Percentiles rank a stretch among this genome's conserved stretches.
phyloP scores from a whole-genome alignment of 2,888 invertebrate genomes.

The Drosophila phalerata region DNA sequence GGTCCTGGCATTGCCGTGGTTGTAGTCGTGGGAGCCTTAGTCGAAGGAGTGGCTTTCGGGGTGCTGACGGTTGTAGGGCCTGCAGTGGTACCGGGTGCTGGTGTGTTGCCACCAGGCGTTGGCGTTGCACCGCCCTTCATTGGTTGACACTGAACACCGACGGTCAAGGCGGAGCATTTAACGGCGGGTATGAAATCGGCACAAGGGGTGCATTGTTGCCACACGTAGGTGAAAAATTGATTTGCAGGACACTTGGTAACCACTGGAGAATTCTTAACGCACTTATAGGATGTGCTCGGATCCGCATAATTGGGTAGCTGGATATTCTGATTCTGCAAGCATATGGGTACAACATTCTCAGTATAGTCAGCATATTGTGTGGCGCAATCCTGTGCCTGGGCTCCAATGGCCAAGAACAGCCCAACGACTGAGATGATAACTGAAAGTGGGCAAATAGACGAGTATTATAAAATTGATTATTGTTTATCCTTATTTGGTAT shows the following conservation, averaged over 20 bases:
- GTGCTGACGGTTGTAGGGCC: background rate
- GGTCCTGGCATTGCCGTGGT: slow-evolving; percentile 17
- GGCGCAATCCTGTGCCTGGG: slow-evolving; percentile 31
- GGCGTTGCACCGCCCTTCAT: slow-evolving; percentile 12
- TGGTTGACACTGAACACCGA: slow-evolving; percentile 18
- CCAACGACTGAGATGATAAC: slow-evolving; percentile 64
- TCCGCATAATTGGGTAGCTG: background rate
- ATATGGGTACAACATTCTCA: slow-evolving; percentile 46
- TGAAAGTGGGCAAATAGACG: slow-evolving; percentile 19
- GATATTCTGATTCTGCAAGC: background rate
- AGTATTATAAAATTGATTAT: too few relatives aligned
- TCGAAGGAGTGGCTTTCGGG: background rate
- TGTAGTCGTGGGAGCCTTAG: background rate
- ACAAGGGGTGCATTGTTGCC: slow-evolving; percentile 72
- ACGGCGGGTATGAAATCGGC: slow-evolving; percentile 64
- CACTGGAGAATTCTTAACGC: slow-evolving; percentile 40
- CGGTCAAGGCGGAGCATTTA: slow-evolving; percentile 33
- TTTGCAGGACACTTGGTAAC: slow-evolving; percentile 64
- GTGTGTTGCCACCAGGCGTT: background rate
- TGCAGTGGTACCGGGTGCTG: background rate
- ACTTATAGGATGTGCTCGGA: background rate
- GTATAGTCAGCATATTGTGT: slow-evolving; percentile 32
- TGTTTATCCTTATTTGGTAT: slow-evolving; percentile 11
- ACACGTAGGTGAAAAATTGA: slow-evolving; percentile 65
- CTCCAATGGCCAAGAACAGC: slow-evolving; percentile 54